Evolutionary conservation across 2,888 invertebrate genomes (phyloP).

Genomic region (Mimas tiliae): DNA sequence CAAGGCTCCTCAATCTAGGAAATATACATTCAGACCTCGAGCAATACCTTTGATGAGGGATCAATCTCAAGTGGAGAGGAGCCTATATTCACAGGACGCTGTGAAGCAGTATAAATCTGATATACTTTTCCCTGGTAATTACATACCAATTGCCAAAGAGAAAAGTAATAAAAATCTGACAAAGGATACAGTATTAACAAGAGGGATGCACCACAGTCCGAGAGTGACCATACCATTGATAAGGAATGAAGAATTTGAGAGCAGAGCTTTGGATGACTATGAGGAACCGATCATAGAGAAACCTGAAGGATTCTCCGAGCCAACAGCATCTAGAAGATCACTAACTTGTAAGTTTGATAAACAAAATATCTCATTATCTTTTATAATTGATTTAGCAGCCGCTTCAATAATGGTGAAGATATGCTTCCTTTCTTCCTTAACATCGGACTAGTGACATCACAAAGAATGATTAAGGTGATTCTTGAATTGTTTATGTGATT

Average conservation of each 20-base stretch:
- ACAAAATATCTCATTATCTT: constrained; percentile 21
- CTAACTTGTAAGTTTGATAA: constrained; percentile 66
- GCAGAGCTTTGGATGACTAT: constrained; percentile 62
- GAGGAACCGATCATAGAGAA: constrained; percentile 66
- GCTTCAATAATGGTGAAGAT: neutral
- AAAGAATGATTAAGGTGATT: no score
- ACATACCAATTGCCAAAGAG: constrained; percentile 78
- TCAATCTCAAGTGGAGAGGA: constrained; percentile 58
- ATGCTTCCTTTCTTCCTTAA: neutral
- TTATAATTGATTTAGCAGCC: neutral
- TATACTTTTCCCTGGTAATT: constrained; percentile 80
- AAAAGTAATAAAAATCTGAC: constrained; percentile 58
- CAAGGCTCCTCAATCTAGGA: constrained; percentile 34
- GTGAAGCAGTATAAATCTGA: constrained; percentile 64
- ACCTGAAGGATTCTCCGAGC: constrained; percentile 62
- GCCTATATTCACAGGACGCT: constrained; percentile 58
- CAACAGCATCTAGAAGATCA: constrained; percentile 68
- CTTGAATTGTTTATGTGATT: no score
- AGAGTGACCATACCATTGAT: constrained; percentile 72
- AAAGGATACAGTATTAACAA: constrained; percentile 32
- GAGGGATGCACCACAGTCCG: constrained; percentile 50
- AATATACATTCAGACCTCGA: constrained; percentile 70
- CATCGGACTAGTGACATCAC: neutral
- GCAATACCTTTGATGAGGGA: constrained; percentile 62
- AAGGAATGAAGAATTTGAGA: constrained; percentile 63